A percentile compares a stretch with the other conserved stretches of the same genome.
Evolutionary conservation across 2,113 vertebrate species (phyloP).

Genomic region (Larimichthys polyactis): DNA sequence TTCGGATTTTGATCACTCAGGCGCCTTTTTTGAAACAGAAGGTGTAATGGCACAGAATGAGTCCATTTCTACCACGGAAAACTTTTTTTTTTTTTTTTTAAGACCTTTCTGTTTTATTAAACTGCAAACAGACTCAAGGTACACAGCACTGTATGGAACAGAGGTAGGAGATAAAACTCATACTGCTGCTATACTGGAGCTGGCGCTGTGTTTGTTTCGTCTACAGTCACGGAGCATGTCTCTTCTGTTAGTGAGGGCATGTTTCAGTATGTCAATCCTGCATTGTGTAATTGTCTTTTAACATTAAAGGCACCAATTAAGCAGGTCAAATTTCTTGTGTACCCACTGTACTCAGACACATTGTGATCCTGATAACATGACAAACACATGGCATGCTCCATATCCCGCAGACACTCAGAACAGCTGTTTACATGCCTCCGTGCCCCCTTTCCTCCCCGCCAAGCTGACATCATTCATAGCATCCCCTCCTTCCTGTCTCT

Average conservation of each 20-base stretch:
- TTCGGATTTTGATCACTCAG: constrained; percentile 71
- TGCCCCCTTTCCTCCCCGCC: constrained; percentile 52
- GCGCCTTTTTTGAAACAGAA: constrained; percentile 58
- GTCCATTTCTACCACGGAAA: constrained; percentile 22
- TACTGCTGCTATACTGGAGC: background rate
- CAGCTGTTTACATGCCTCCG: constrained; percentile 83
- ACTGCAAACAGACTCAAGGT: constrained; percentile 6
- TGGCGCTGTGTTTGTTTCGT: constrained; percentile 48
- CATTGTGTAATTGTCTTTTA: constrained; percentile 43
- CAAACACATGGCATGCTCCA: constrained; percentile 62
- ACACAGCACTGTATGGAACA: background rate
- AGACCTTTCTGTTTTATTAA: constrained; percentile 9
- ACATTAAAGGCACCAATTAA: constrained; percentile 52
- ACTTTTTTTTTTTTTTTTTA: background rate
- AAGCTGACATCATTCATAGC: constrained; percentile 82
- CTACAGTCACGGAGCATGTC: constrained; percentile 11
- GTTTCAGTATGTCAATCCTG: constrained; percentile 45
- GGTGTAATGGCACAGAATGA: constrained; percentile 28
- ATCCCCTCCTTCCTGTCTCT: constrained; percentile 82
- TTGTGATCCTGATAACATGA: constrained; percentile 63
- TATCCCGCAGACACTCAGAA: constrained; percentile 66
- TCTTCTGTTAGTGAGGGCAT: constrained; percentile 34
- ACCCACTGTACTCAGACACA: constrained; percentile 32
- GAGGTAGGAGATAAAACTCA: constrained; percentile 8
- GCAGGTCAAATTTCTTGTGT: constrained; percentile 52